phyloP scores from a whole-genome alignment of 2,797 vertebrate species.

The Odontamblyopus rebecca region DNA sequence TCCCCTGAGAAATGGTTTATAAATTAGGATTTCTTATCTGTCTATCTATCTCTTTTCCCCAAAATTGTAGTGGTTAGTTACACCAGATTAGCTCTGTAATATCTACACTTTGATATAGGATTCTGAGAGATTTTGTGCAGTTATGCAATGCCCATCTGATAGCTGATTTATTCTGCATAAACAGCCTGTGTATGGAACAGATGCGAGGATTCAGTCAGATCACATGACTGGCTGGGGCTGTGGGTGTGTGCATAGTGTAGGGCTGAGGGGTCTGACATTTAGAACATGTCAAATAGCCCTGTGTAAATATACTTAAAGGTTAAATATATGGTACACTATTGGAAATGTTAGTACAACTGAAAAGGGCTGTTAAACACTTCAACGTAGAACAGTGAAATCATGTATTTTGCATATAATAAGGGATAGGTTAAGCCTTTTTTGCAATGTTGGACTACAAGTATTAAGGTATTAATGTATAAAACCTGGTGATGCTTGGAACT shows the following conservation, averaged over 20 bases:
- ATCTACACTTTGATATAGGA: neutral
- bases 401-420: neutral
- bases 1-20: conserved; percentile 18
- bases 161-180: conserved; percentile 4
- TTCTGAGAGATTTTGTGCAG: neutral
- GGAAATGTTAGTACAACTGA: conserved; percentile 3
- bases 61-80: neutral
- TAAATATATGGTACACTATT: conserved; percentile 22
- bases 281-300: conserved; percentile 24
- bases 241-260: conserved; percentile 14
- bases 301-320: conserved; percentile 43
- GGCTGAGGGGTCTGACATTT: conserved; percentile 25
- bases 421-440: neutral
- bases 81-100: neutral
- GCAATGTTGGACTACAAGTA: neutral
- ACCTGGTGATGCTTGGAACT: neutral
- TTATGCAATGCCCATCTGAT: neutral
- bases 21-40: conserved; percentile 32
- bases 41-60: neutral
- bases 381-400: neutral
- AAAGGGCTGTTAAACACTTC: neutral
- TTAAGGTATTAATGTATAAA: neutral
- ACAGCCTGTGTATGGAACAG: neutral
- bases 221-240: neutral
- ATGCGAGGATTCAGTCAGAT: conserved; percentile 6